Percentiles rank a stretch among this genome's conserved stretches.
Conservation (phyloP, 2,113 vertebrate genomes). For the Ageneiosus marmoratus region DNA sequence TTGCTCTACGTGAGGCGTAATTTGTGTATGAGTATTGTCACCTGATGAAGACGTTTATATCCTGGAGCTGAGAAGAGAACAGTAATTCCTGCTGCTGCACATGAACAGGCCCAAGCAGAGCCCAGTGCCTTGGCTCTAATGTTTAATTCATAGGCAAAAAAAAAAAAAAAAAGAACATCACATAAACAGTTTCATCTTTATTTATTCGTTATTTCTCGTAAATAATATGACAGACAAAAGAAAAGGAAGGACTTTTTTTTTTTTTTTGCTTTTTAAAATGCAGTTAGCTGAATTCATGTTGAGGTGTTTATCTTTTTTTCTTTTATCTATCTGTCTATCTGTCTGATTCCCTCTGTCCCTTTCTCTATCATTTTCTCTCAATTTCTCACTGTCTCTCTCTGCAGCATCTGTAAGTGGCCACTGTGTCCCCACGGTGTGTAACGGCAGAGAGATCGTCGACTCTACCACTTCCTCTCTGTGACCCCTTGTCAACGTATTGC, state of each 20-base stretch:
- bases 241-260: constrained; percentile 16
- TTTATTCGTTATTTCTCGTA: constrained; percentile 40
- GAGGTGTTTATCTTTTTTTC: background rate
- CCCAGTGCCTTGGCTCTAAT: constrained; percentile 33
- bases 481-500: constrained; percentile 65
- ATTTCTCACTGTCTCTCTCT: constrained; percentile 23
- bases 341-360: background rate
- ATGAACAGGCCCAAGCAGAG: constrained; percentile 37
- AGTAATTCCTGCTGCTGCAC: constrained; percentile 14
- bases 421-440: constrained; percentile 91
- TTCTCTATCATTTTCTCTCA: background rate
- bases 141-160: constrained; percentile 48
- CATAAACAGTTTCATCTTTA: constrained; percentile 49
- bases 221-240: constrained; percentile 39
- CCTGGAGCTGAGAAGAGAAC: constrained; percentile 11
- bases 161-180: constrained; percentile 30
- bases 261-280: constrained; percentile 5
- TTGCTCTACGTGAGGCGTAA: constrained; percentile 26
- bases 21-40: constrained; percentile 41
- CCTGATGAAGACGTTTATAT: constrained; percentile 25
- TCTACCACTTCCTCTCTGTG: constrained; percentile 98
- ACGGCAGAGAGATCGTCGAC: constrained; percentile 96
- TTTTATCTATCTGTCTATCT: background rate
- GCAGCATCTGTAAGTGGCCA: constrained; percentile 87
- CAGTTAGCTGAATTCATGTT: background rate